Conservation (phyloP, 2,888 invertebrate genomes). For the Rhyacophila evoluta region DNA sequence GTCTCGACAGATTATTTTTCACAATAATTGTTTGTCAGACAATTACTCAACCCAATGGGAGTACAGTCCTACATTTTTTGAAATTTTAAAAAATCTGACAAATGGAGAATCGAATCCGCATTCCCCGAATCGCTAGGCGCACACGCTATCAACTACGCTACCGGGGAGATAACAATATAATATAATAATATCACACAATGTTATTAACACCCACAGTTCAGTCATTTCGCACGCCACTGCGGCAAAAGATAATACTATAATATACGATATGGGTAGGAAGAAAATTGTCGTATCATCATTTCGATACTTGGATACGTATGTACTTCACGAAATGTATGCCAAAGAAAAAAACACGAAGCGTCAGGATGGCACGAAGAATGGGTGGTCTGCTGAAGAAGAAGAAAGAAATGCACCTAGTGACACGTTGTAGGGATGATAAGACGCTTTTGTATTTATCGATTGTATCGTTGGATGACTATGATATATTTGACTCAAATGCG, state of each 20-base stretch:
- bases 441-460: not conserved
- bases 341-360: not conserved
- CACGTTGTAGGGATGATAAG: not conserved
- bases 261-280: not conserved
- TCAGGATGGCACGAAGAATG: not conserved
- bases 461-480: not conserved
- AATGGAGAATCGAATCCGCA: too few relatives aligned
- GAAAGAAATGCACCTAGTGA: not conserved
- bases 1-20: too few relatives aligned
- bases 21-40: too few relatives aligned
- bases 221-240: not conserved
- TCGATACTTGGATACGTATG: not conserved
- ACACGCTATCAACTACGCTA: too few relatives aligned
- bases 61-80: too few relatives aligned
- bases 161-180: too few relatives aligned
- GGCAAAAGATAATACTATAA: not conserved
- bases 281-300: slow-evolving; percentile 11
- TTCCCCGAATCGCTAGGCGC: too few relatives aligned
- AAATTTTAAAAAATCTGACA: too few relatives aligned
- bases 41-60: too few relatives aligned
- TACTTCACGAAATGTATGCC: not conserved
- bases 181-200: too few relatives aligned
- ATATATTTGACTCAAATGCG: too few relatives aligned
- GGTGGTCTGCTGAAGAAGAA: not conserved
- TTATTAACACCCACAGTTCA: too few relatives aligned